Evolutionary conservation across 2,888 invertebrate species (phyloP), one percentile per base, ranked within the genome.

Genomic region (Eumacrocentrus americanus): DNA sequence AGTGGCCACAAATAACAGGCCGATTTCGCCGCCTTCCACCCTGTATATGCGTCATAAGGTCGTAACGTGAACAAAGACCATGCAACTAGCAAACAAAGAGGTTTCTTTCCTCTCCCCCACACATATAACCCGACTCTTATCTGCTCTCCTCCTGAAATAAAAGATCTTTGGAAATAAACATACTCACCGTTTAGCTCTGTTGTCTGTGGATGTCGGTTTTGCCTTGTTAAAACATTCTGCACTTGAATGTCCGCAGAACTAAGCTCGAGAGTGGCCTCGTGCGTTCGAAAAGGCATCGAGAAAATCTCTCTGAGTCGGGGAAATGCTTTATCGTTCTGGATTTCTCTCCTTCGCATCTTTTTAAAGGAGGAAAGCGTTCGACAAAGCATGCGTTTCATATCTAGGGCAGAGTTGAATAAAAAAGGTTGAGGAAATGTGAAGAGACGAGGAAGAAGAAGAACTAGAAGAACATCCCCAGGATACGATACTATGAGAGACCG

Each of bases 381-480:
- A 52, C 52, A 14, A 40, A 40, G 40, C 37, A 52, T 40, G 52
- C 38, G 54, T 54, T 54, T 14, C 29, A 29, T 29, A 54, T 29
- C 25, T 54, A 20, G 54, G 54, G 44, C 54, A 54, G 44, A 34
- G 50, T 12, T 20, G 37, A 14, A 29, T 51, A 23, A 16, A 47
- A 37, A 29, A 47, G 25, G 7, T 38, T 2, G 44, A 3, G 42
- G 22, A 18, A 18, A 20, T 20, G 16, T 22, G 25, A 25, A 25
- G 34, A 3, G 20, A 42, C 16, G 16, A 18, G 34, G 40, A 47
- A 23, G 46, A 55, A 53, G 51, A 54, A 48, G 51, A 60, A 60
- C 58, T 22, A 46, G 47, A 34, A 34, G 25, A 42, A 53, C 53
- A 53, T 42, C 53, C 53, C 53, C 53, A 53, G 53, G 53, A 53